Conservation (phyloP, 1,140 invertebrate species). For the Bombus consobrinus region DNA sequence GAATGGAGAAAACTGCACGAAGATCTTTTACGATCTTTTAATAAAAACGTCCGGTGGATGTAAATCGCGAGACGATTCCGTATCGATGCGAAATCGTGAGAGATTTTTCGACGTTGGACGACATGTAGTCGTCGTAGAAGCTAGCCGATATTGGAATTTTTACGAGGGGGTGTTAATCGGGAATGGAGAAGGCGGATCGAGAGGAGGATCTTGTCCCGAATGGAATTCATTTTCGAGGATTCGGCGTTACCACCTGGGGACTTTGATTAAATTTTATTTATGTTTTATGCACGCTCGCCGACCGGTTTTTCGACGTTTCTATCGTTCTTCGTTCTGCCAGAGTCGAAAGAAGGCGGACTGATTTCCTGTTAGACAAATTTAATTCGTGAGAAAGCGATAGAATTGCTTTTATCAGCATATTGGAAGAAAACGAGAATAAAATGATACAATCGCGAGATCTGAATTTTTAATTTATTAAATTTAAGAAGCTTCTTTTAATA, state of each 20-base stretch:
- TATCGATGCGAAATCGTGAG: neutral
- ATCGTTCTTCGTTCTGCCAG: neutral
- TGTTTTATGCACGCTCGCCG: neutral
- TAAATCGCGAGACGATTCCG: constrained; percentile 23
- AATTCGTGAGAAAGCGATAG: neutral
- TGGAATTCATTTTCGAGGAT: constrained; percentile 30
- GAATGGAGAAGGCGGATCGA: neutral
- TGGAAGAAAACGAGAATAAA: neutral
- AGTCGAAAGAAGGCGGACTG: neutral
- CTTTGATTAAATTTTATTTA: constrained; percentile 44
- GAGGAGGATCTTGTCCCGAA: neutral
- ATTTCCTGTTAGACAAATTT: neutral
- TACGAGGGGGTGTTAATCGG: constrained; percentile 23
- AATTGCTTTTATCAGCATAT: neutral
- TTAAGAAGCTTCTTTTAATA: neutral
- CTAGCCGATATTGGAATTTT: constrained; percentile 41
- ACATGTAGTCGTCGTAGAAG: neutral
- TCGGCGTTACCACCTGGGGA: neutral
- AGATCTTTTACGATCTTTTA: constrained; percentile 33
- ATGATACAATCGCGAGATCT: neutral
- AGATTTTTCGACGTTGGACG: constrained; percentile 27
- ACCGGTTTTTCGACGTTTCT: neutral
- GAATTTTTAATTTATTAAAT: neutral
- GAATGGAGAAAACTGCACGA: neutral
- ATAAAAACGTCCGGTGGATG: constrained; percentile 28